Evolutionary conservation across 1,140 invertebrate species (phyloP), one percentile per base, ranked within the genome.

Genomic region (Sycophaga agraensis): DNA sequence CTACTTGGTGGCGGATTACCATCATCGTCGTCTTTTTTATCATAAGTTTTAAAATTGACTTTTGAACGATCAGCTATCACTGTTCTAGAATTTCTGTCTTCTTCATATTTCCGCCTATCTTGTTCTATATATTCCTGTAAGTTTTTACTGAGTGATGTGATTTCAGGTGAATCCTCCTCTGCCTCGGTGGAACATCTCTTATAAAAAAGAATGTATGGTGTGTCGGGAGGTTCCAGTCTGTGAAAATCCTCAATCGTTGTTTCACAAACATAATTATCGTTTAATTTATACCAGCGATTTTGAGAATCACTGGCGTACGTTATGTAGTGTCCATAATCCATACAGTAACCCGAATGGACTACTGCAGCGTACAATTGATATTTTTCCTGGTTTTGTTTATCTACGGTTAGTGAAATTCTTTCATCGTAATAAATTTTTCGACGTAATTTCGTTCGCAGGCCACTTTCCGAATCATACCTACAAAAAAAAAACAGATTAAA

Each of bases 281-380:
- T 93, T 69, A 91, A 93, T 64, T 89, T 85, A 71, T 87, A 91
- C 92, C 92, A 94, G 63, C 82, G 82, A 2, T 86, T 79, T 19
- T 83, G 80, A 4, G 78, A 76, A 70, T 90, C 87, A 26, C 88
- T 84, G 0, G 89, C 91, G 66, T 91, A 88, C 0, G 91, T 92
- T 70, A 92, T 93, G 73, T 95, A 94, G 73, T 95, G 92, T 0
- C 92, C 92, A 5, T 89, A 89, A 70, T 94, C 90, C 65, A 92
- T 86, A 39, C 87, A 91, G 12, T 86, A 86, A 2, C 93, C 92
- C 0, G 88, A 88, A 73, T 95, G 92, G 0, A 95, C 87, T 0
- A 95, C 89, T 0, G 91, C 90, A 0, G 90, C 90, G 70, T 91
- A 92, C 0, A 94, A 72, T 9, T 84, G 82, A 72, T 93, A 94